Evolutionary conservation across 2,113 vertebrate genomes (phyloP).

Genomic region (Dissostichus mawsoni): DNA sequence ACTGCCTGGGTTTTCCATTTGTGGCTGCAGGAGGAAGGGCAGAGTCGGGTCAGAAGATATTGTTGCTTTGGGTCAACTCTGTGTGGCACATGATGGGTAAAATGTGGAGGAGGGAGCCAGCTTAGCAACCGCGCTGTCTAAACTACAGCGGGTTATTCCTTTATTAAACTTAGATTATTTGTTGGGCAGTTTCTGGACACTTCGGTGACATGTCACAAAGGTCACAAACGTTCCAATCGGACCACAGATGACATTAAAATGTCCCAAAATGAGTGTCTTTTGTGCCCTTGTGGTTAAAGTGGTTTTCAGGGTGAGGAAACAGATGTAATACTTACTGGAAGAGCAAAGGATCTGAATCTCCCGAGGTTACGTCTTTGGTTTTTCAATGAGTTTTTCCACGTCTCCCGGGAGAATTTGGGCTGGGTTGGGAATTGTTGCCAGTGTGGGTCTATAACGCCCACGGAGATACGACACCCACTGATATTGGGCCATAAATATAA

Average conservation of each 20-base stretch:
- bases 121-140: conserved; percentile 51
- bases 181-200: conserved; percentile 20
- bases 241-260: conserved; percentile 22
- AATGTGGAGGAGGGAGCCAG: conserved; percentile 47
- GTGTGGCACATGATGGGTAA: conserved; percentile 48
- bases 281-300: conserved; percentile 8
- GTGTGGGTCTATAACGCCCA: conserved; percentile 12
- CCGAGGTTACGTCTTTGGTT: conserved; percentile 24
- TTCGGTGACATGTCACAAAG: conserved; percentile 20
- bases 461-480: not conserved
- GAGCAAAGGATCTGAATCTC: not conserved
- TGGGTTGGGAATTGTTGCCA: not conserved
- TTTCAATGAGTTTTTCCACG: conserved; percentile 28
- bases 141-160: conserved; percentile 44
- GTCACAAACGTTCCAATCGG: conserved; percentile 30
- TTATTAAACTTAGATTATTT: conserved; percentile 45
- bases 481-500: conserved; percentile 25
- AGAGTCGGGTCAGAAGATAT: conserved; percentile 61
- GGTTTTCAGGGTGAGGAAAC: conserved; percentile 24
- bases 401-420: not conserved
- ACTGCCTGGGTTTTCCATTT: conserved; percentile 70
- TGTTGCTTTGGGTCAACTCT: conserved; percentile 68
- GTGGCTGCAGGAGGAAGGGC: conserved; percentile 64
- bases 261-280: conserved; percentile 7
- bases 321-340: conserved; percentile 34